Evolutionary conservation across 2,113 vertebrate genomes (phyloP), one percentile per base, ranked within the genome.

Genomic region (Microcebus griseorufus): DNA sequence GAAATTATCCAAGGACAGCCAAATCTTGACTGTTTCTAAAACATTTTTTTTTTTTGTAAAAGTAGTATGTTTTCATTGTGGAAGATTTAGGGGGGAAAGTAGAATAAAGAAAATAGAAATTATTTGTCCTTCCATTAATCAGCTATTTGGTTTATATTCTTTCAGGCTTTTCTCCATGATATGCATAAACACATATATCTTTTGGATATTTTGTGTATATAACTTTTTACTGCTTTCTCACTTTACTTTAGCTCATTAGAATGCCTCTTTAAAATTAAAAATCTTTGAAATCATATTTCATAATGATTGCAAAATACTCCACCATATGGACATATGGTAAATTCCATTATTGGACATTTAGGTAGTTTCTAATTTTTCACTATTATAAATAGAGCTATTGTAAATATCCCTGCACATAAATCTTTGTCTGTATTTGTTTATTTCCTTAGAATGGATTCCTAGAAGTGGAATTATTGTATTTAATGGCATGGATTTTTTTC

Each of bases 401-500:
- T 87, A 69, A 93, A 67, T 92, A 95, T 75, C 42, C 53, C n/a
- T 89, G 60, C 51, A 87, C 87, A 96, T 96, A 96, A 92, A 96
- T 97, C 90, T 96, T 89, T 92, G 88, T 95, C 95, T 95, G 45
- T 39, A 70, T 79, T 95, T 98, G 79, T 97, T 97, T 97, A 91
- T 97, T 97, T 95, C 92, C 70, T 95, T 95, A 92, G 83, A 83
- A 89, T 91, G 72, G 69, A 87, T 97, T 97, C 92, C 90, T 98
- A 97, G 92, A 96, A 97, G 80, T 96, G 45, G 79, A 97, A 96
- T 94, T 95, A 96, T 72, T 92, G n/a, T 92, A 60, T 95, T 79
- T 95, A 98, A 97, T 95, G 95, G 87, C 82, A 89, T 95, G 42
- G 32, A 53, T 42, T 96, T 95, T 90, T 90, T 92, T 62, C 62